Percentiles rank a stretch among this genome's conserved stretches.
Evolutionary conservation across 2,888 invertebrate genomes (phyloP).

Genomic region (Opisthograptis luteolata): DNA sequence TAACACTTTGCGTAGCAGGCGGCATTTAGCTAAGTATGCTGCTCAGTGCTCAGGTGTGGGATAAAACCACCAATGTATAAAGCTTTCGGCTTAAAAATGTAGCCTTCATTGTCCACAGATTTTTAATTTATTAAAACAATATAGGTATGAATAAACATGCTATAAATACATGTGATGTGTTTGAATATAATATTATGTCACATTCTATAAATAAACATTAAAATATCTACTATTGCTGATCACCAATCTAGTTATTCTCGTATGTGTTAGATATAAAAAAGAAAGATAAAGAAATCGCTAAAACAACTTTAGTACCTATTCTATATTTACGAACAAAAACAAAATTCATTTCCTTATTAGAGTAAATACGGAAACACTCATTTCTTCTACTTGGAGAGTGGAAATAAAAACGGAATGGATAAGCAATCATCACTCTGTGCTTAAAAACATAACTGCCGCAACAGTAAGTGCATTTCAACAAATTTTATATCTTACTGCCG

Average conservation of each 20-base stretch:
- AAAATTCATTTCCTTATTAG: not conserved
- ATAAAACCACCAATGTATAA: conserved; percentile 18
- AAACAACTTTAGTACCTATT: conserved; percentile 1
- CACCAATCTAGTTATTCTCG: not conserved
- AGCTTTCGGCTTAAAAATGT: conserved; percentile 8
- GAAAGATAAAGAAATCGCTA: not conserved
- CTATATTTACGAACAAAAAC: conserved; percentile 7
- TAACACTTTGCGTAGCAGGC: conserved; percentile 20
- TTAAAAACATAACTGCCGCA: conserved; percentile 39
- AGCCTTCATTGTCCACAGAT: conserved; percentile 5
- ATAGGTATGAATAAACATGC: too few species aligned
- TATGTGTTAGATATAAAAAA: not conserved
- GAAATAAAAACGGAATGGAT: conserved; percentile 11
- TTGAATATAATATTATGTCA: too few species aligned
- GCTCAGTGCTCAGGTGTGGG: conserved; percentile 30
- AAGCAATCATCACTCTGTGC: conserved; percentile 42
- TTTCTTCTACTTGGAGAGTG: conserved; percentile 5
- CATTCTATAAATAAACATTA: not conserved
- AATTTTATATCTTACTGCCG: conserved; percentile 78
- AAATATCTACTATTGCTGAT: not conserved
- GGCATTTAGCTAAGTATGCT: conserved; percentile 32
- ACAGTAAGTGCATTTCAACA: conserved; percentile 45
- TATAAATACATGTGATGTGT: too few species aligned
- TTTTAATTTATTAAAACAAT: not conserved
- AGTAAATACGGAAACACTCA: not conserved